Base-by-base conservation (phyloP, 2,797 vertebrate genomes). In the Enteromius radiatus region DNA sequence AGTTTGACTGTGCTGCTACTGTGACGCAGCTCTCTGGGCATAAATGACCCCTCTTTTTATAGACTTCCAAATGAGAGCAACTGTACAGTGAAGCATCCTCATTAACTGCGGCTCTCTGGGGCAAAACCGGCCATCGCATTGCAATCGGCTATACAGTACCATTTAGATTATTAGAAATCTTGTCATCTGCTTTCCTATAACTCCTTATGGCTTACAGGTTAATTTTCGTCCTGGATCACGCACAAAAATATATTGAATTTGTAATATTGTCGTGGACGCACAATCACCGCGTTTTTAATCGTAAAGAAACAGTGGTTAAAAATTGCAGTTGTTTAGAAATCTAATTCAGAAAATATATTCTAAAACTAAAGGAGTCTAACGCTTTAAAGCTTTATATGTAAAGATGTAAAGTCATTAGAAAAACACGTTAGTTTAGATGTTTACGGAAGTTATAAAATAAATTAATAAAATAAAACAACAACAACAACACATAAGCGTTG, bases 31-130 rank as follows among this genome's bases (percentile, higher is more conserved):
- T 88, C 83, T 85, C 82, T 78, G 71, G 69, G 84, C 82, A 89
- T 84, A 91, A 89, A 91, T 89, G 90, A 83, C 87, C 89, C 90
- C 61, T 86, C 93, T 95, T 95, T 96, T 95, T 95, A 95, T 96
- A 94, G 94, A 94, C 94, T 93, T 88, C 83, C 88, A 87, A 92
- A 92, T 90, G 88, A 92, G 92, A 91, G 91, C 85, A 91, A 92
- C 84, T 90, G 92, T 90, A 92, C 90, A 92, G 89, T 85, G 91
- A 90, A 91, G 90, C 91, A 85, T 94, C 91, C 93, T 93, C 91
- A 93, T 93, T 92, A 93, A 92, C 80, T 89, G 89, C 56, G 87
- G 69, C 41, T 76, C 49, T 73, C 14, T 82, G 76, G 79, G 78
- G 63, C 71, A 45, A 19, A 47, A 10, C 36, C 71, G 70, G 71